Conservation (phyloP, 1,140 invertebrate species). For the Nebria ingens region DNA sequence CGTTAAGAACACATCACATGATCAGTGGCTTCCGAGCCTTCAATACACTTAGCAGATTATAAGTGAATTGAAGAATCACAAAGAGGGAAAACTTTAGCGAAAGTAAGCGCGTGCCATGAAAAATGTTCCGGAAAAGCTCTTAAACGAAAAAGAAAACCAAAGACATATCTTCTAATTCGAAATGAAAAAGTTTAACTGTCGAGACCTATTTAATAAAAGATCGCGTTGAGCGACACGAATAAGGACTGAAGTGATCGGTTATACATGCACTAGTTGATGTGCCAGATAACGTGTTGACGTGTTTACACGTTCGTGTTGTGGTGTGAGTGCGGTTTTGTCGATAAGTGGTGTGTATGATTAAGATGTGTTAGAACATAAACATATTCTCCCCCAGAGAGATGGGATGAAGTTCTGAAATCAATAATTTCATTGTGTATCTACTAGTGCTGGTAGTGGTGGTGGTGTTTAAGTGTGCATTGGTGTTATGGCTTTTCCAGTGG, state of each 20-base stretch:
- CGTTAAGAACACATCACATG: no score
- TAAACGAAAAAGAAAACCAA: no score
- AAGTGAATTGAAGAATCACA: constrained; percentile 5
- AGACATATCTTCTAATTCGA: no score
- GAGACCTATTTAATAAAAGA: no score
- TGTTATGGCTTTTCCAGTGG: background rate
- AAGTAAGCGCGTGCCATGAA: background rate
- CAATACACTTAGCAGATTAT: constrained; percentile 9
- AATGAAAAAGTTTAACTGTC: no score
- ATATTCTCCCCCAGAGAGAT: background rate
- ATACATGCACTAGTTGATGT: background rate
- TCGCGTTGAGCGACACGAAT: no score
- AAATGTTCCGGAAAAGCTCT: background rate
- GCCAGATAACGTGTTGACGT: background rate
- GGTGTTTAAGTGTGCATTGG: background rate
- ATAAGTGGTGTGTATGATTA: background rate
- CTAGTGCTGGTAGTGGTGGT: background rate
- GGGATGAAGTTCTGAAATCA: background rate
- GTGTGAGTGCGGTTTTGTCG: background rate
- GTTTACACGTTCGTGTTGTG: no score
- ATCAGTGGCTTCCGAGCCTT: background rate
- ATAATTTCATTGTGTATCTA: no score
- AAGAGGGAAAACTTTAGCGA: background rate
- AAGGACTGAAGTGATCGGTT: background rate
- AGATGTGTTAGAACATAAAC: background rate